Evolutionary conservation across 2,113 vertebrate species (phyloP).

Genomic region (Prietella phreatophila): DNA sequence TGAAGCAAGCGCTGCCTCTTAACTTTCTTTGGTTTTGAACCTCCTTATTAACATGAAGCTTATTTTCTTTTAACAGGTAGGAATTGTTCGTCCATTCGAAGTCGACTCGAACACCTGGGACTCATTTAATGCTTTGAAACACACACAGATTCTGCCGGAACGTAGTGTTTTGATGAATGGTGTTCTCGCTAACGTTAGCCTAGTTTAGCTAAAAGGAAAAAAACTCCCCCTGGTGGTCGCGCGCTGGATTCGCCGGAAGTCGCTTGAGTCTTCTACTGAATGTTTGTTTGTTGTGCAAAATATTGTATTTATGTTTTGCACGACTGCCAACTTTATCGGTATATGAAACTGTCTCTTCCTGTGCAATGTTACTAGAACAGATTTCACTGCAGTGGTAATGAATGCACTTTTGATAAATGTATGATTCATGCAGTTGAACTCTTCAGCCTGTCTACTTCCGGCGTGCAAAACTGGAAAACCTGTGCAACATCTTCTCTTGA

Average conservation of each 20-base stretch:
- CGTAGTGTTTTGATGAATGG: slow-evolving; percentile 16
- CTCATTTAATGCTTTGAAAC: neutral
- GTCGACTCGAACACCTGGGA: neutral
- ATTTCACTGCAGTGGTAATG: neutral
- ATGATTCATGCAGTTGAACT: neutral
- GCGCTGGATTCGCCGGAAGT: neutral
- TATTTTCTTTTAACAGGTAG: slow-evolving; percentile 40
- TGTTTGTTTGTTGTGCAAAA: neutral
- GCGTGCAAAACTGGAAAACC: slow-evolving; percentile 12
- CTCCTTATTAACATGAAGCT: slow-evolving; percentile 12
- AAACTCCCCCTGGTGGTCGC: neutral
- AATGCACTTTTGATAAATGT: neutral
- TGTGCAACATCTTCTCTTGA: neutral
- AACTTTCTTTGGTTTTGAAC: slow-evolving; percentile 49
- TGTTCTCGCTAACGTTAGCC: slow-evolving; percentile 30
- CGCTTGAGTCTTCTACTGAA: neutral
- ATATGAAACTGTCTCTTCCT: neutral
- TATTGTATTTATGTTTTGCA: neutral
- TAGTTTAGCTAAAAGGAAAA: slow-evolving; percentile 1
- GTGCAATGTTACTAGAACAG: too few relatives aligned
- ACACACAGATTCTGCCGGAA: fast-evolving
- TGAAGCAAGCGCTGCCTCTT: slow-evolving; percentile 36
- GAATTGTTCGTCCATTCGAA: neutral
- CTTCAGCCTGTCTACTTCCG: neutral
- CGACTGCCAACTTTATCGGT: neutral